phyloP scores from a whole-genome alignment of 2,113 vertebrate genomes.

The Benitochromis conjunctus region DNA sequence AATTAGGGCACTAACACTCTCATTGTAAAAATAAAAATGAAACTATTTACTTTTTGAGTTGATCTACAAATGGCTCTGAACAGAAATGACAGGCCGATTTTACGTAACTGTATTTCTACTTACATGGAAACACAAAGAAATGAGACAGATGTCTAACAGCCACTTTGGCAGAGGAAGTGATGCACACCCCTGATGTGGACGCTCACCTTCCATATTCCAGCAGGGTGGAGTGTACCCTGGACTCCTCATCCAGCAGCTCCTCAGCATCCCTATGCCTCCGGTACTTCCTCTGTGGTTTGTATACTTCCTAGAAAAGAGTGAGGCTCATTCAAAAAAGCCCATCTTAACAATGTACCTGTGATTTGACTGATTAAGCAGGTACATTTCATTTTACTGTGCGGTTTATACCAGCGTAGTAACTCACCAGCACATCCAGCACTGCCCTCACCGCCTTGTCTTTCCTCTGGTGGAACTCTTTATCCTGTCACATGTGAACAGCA shows the following conservation, averaged over 20 bases:
- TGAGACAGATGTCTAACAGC: not conserved
- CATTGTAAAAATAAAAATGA: not conserved
- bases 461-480: conserved; percentile 85
- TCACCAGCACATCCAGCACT: conserved; percentile 82
- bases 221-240: conserved; percentile 90
- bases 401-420: not conserved
- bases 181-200: not conserved
- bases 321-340: not conserved
- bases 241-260: conserved; percentile 87
- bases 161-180: not conserved
- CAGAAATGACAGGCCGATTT: not conserved
- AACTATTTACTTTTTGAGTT: too few species aligned
- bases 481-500: conserved; percentile 64
- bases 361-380: not conserved
- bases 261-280: conserved; percentile 84
- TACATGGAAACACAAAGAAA: not conserved
- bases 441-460: conserved; percentile 82
- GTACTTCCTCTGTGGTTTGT: conserved; percentile 92
- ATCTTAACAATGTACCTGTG: not conserved
- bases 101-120: accelerated
- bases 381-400: not conserved
- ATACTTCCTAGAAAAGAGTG: conserved; percentile 77
- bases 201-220: conserved; percentile 91
- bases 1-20: not conserved
- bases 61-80: not conserved